These are phyloP conservation scores for Dioctria linearis DNA, from an alignment of 2,888 invertebrate genomes.

Conservation along the genomic window DNA sequence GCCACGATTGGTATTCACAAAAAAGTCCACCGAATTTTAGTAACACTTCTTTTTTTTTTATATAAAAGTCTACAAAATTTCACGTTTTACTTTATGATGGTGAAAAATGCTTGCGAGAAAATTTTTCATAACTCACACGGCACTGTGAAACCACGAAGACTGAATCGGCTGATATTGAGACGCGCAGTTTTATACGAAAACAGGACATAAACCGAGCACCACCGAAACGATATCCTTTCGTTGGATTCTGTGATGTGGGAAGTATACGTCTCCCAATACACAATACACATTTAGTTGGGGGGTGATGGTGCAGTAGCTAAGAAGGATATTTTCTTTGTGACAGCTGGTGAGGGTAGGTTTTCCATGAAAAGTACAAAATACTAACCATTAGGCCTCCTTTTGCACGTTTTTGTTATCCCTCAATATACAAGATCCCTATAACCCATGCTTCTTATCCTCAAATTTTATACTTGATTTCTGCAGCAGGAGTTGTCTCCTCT, in stretches of 20 bases:
- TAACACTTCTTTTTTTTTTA: not conserved
- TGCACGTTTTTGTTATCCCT: slow-evolving; percentile 30
- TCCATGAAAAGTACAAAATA: slow-evolving; percentile 17
- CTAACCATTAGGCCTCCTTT: slow-evolving; percentile 29
- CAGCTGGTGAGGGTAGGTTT: not conserved
- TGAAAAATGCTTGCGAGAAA: slow-evolving; percentile 31
- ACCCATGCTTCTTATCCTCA: slow-evolving; percentile 19
- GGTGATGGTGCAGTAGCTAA: not conserved
- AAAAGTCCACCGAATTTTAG: not conserved
- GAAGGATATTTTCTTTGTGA: too few species aligned
- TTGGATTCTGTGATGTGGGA: not conserved
- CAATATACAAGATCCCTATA: not conserved
- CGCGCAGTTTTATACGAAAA: slow-evolving; percentile 59
- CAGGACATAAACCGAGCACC: slow-evolving; percentile 47
- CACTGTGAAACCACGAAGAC: slow-evolving; percentile 57
- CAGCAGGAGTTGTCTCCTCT: not conserved
- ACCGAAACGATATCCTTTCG: slow-evolving; percentile 26
- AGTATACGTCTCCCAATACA: not conserved
- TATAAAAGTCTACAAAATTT: slow-evolving; percentile 10
- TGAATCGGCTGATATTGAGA: slow-evolving; percentile 55
- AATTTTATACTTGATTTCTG: slow-evolving; percentile 10
- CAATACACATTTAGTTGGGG: slow-evolving; percentile 15
- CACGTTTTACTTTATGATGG: slow-evolving; percentile 29
- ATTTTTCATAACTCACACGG: slow-evolving; percentile 49
- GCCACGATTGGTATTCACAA: slow-evolving; percentile 1